Percentiles rank a stretch among this genome's conserved stretches.
Evolutionary conservation across 2,113 vertebrate species (phyloP).

Genomic region (Pachypanchax playfairii): DNA sequence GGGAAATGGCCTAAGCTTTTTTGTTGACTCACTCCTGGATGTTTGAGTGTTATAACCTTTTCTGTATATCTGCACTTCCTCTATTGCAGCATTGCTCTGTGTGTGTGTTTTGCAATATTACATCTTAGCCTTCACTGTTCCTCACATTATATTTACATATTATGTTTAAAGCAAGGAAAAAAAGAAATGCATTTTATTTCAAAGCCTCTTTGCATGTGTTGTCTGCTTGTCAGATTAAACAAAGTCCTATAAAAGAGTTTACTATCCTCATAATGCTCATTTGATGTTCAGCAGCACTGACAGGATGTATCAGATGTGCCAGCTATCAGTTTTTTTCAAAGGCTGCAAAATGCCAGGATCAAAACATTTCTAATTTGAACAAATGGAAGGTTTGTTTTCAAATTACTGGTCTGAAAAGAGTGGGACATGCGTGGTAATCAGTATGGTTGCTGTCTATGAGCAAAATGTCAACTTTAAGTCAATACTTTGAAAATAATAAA

Average conservation of each 20-base stretch:
- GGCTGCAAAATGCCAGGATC: constrained; percentile 41
- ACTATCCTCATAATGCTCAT: constrained; percentile 46
- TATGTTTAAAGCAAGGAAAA: constrained; percentile 15
- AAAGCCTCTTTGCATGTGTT: constrained; percentile 24
- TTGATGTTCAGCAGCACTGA: constrained; percentile 46
- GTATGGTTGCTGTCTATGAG: background rate
- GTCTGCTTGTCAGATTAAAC: constrained; percentile 44
- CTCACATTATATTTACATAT: no score
- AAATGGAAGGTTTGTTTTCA: constrained; percentile 35
- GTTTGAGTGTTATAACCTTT: no score
- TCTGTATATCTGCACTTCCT: no score
- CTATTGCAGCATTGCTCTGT: no score
- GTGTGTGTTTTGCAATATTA: no score
- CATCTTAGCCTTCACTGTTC: no score
- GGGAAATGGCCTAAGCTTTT: no score
- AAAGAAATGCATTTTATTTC: constrained; percentile 42
- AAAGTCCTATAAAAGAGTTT: constrained; percentile 32
- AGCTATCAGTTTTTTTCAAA: constrained; percentile 30
- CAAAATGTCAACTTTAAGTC: constrained; percentile 23
- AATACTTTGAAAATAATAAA: no score
- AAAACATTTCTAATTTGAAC: constrained; percentile 46
- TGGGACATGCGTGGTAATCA: constrained; percentile 21
- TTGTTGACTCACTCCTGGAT: no score
- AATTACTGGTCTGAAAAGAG: constrained; percentile 1
- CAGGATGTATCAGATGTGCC: constrained; percentile 24